These are phyloP conservation scores for Leptopilina myrica DNA, from an alignment of 2,888 invertebrate species.

Conservation along the genomic window DNA sequence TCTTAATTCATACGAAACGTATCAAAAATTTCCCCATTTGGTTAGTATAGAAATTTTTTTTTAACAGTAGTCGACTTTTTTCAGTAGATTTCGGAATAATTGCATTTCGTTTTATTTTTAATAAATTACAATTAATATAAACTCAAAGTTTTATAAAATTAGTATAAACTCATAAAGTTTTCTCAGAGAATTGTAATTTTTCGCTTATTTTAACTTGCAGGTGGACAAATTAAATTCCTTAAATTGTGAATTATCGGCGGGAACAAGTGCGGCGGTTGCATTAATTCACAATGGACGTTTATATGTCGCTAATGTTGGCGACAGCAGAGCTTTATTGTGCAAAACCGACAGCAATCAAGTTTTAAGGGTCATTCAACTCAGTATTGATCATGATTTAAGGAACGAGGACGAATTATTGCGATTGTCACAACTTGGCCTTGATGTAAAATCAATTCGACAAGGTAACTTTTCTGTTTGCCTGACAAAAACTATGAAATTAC, in stretches of 20 bases:
- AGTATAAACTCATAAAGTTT: too few relatives aligned
- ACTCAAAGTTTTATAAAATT: too few relatives aligned
- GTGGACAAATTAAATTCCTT: conserved; percentile 85
- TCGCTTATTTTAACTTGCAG: conserved; percentile 54
- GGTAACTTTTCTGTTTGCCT: conserved; percentile 72
- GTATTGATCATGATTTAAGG: conserved; percentile 89
- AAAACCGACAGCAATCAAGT: conserved; percentile 87
- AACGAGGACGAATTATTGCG: conserved; percentile 92
- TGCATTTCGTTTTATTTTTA: too few relatives aligned
- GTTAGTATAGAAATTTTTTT: conserved; percentile 64
- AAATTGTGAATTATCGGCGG: conserved; percentile 88
- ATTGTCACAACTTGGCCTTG: conserved; percentile 86
- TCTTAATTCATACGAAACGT: conserved; percentile 82
- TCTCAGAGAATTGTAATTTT: too few relatives aligned
- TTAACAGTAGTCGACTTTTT: too few relatives aligned
- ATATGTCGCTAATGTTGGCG: conserved; percentile 93
- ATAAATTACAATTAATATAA: too few relatives aligned
- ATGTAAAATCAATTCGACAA: conserved; percentile 83
- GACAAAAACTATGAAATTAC: too few relatives aligned
- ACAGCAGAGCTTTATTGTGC: conserved; percentile 88
- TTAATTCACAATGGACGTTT: conserved; percentile 87
- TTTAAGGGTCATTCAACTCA: conserved; percentile 87
- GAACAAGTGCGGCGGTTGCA: conserved; percentile 90
- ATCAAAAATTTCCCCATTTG: conserved; percentile 79
- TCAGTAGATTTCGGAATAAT: too few relatives aligned